Evolutionary conservation across 1,140 invertebrate species (phyloP).

Genomic region (Sarcophaga bullata): DNA sequence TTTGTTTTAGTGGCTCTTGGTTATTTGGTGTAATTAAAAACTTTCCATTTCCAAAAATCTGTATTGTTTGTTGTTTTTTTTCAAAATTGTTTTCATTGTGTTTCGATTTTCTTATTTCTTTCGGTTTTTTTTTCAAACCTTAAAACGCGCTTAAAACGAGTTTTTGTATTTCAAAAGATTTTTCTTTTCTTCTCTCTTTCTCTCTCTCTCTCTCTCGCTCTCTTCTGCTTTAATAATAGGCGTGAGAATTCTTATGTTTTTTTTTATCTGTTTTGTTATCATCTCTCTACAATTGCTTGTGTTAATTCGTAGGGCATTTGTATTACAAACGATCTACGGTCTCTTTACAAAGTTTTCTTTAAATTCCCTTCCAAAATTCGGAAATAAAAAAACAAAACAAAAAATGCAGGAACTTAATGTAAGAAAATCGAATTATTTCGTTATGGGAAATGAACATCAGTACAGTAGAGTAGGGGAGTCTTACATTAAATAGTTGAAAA

Average conservation of each 20-base stretch:
- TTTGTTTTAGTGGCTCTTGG: background rate
- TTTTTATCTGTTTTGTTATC: background rate
- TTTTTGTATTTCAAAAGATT: background rate
- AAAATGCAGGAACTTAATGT: background rate
- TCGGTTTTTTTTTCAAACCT: background rate
- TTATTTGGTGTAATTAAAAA: background rate
- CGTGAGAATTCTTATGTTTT: slow-evolving; percentile 18
- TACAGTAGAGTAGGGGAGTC: background rate
- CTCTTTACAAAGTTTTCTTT: too few relatives aligned
- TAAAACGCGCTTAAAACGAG: background rate
- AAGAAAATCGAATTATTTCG: slow-evolving; percentile 11
- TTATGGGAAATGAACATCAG: slow-evolving; percentile 10
- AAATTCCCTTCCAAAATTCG: too few relatives aligned
- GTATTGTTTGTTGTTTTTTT: background rate
- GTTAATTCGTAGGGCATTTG: too few relatives aligned
- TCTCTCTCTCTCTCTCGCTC: too few relatives aligned
- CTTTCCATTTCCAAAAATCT: background rate
- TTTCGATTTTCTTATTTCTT: background rate
- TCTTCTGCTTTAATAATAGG: background rate
- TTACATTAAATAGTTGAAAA: background rate
- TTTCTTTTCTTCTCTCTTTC: slow-evolving; percentile 7
- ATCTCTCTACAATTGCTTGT: too few relatives aligned
- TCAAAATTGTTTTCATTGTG: background rate
- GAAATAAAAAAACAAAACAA: too few relatives aligned
- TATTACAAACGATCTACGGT: too few relatives aligned